phyloP scores from a whole-genome alignment of 2,113 vertebrate species.

The Recurvirostra avosetta region DNA sequence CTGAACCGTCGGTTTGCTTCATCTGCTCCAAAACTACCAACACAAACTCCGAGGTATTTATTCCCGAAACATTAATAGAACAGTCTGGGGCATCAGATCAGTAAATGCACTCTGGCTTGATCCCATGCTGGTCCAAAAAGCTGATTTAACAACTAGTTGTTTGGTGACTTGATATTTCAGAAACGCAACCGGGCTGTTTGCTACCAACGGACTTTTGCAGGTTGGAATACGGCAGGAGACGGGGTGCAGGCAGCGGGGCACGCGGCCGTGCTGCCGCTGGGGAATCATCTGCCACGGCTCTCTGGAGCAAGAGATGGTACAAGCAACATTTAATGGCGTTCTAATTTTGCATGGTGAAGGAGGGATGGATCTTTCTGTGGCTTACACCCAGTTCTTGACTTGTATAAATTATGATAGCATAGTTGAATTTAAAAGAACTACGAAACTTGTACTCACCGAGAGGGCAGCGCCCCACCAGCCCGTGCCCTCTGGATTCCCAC shows the following conservation, averaged over 20 bases:
- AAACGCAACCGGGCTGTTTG: not conserved
- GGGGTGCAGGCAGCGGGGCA: not conserved
- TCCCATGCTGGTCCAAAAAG: constrained; percentile 17
- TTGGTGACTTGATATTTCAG: constrained; percentile 1
- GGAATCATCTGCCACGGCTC: not conserved
- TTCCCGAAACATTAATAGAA: constrained; percentile 44
- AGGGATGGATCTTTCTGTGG: not conserved
- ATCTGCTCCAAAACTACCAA: constrained; percentile 58
- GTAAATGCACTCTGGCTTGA: constrained; percentile 26
- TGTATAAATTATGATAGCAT: not conserved
- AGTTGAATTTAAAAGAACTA: not conserved
- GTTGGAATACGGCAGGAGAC: not conserved
- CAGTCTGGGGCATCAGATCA: constrained; percentile 3
- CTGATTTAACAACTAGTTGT: constrained; percentile 46
- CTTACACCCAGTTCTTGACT: not conserved
- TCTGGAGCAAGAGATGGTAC: not conserved
- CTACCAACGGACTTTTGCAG: not conserved
- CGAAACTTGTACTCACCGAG: not conserved
- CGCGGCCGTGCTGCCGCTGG: not conserved
- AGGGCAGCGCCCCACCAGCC: not conserved
- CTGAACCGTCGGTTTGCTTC: constrained; percentile 60
- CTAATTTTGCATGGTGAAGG: not conserved
- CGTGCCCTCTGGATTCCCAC: not conserved
- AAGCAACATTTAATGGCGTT: not conserved
- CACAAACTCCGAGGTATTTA: constrained; percentile 49